Evolutionary conservation across 23 tunicate species (phyloP).

Genomic region (Trididemnum nubilum): DNA sequence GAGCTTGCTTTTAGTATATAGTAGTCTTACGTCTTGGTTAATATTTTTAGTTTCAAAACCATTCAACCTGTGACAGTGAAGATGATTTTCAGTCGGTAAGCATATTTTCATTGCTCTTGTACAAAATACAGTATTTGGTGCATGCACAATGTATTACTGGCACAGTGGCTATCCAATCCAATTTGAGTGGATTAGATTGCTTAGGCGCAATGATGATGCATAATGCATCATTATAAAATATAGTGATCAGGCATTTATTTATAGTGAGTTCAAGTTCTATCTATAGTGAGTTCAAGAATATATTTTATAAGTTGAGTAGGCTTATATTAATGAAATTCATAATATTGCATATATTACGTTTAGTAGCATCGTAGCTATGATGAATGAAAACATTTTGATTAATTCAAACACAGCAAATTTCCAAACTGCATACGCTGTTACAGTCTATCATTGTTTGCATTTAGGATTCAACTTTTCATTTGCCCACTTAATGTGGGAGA

Average conservation of each 20-base stretch:
- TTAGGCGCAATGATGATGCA: neutral
- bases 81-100: slow-evolving; percentile 1
- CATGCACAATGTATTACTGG: neutral
- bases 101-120: neutral
- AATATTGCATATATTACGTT: neutral
- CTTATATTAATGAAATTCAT: neutral
- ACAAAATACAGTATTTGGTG: neutral
- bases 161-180: neutral
- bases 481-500: slow-evolving; percentile 5
- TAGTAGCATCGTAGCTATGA: slow-evolving; percentile 1
- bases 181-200: neutral
- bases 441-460: neutral
- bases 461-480: slow-evolving; percentile 2
- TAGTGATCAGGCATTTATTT: neutral
- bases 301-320: neutral
- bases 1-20: neutral
- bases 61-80: slow-evolving; percentile 1
- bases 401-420: neutral
- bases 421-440: neutral
- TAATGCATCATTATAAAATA: too few relatives aligned
- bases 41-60: neutral
- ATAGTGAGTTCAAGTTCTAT: neutral
- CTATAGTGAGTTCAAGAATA: neutral
- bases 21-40: neutral
- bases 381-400: neutral